Evolutionary conservation across 2,888 invertebrate genomes (phyloP).

Genomic region (Clepsis dumicolana): DNA sequence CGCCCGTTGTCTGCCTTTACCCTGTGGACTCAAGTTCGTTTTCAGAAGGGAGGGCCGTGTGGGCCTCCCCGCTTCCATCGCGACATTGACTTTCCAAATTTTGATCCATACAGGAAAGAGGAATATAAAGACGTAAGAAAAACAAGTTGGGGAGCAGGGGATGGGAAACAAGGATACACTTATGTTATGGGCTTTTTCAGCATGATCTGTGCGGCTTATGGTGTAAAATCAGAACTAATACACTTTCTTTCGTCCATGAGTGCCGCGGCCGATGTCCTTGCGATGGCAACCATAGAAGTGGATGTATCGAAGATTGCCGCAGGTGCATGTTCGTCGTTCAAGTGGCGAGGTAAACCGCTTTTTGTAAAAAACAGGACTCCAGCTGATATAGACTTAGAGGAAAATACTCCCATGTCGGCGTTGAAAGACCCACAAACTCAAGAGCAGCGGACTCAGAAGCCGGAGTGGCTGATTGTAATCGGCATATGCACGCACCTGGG

Average conservation of each 20-base stretch:
- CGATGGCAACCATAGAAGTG: conserved; percentile 91
- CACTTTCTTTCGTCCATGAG: conserved; percentile 87
- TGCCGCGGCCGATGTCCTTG: conserved; percentile 91
- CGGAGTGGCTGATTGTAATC: conserved; percentile 92
- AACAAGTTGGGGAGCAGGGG: conserved; percentile 68
- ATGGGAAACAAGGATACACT: conserved; percentile 73
- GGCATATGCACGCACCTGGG: conserved; percentile 94
- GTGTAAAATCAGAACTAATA: conserved; percentile 86
- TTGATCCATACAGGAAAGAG: conserved; percentile 71
- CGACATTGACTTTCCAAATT: conserved; percentile 70
- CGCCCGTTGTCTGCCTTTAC: conserved; percentile 47
- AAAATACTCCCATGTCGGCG: conserved; percentile 84
- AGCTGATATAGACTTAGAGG: conserved; percentile 88
- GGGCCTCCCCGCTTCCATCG: conserved; percentile 68
- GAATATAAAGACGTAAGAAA: conserved; percentile 64
- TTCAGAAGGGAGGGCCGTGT: conserved; percentile 51
- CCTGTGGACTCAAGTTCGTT: conserved; percentile 73
- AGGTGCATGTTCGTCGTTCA: conserved; percentile 88
- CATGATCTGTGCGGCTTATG: conserved; percentile 86
- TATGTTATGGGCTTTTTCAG: conserved; percentile 85
- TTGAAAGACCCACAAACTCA: conserved; percentile 91
- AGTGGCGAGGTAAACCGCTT: conserved; percentile 94
- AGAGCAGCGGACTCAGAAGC: conserved; percentile 87
- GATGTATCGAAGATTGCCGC: conserved; percentile 89
- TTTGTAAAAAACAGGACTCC: conserved; percentile 90